These are phyloP conservation scores for Megalurothrips usitatus DNA, from an alignment of 2,888 invertebrate species.

Conservation along the genomic window DNA sequence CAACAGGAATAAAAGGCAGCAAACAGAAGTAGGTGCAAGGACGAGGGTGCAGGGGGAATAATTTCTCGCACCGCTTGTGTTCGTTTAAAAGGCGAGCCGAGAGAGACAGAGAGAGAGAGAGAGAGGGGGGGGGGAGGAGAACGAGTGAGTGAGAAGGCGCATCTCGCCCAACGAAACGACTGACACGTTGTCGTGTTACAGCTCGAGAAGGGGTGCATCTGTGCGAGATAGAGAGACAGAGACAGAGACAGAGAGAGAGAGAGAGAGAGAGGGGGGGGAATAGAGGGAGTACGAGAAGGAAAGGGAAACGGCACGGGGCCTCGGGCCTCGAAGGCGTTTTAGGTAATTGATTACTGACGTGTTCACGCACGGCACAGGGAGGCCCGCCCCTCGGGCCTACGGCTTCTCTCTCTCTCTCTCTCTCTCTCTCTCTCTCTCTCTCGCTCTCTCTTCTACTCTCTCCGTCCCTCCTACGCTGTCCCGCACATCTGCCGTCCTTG, in stretches of 20 bases:
- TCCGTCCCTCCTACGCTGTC: not conserved
- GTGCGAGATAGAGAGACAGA: no score
- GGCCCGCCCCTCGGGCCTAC: not conserved
- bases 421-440: conserved; percentile 11
- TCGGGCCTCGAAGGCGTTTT: not conserved
- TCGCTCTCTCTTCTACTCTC: conserved; percentile 8
- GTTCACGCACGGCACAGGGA: not conserved
- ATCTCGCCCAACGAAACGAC: no score
- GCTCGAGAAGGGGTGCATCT: no score
- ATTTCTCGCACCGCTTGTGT: not conserved
- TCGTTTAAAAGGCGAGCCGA: not conserved
- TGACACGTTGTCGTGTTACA: no score
- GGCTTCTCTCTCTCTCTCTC: not conserved
- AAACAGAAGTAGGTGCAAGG: not conserved
- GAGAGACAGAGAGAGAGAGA: not conserved
- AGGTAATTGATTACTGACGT: conserved; percentile 25
- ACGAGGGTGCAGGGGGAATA: not conserved
- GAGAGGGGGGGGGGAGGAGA: not conserved
- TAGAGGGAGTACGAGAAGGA: not conserved
- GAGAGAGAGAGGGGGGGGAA: not conserved
- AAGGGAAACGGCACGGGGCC: not conserved
- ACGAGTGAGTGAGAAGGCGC: no score
- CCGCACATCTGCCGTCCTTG: not conserved
- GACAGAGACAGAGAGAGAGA: not conserved
- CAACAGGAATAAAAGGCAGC: not conserved